Base-by-base conservation (phyloP, 2,888 invertebrate species). In the Opisthograptis luteolata region DNA sequence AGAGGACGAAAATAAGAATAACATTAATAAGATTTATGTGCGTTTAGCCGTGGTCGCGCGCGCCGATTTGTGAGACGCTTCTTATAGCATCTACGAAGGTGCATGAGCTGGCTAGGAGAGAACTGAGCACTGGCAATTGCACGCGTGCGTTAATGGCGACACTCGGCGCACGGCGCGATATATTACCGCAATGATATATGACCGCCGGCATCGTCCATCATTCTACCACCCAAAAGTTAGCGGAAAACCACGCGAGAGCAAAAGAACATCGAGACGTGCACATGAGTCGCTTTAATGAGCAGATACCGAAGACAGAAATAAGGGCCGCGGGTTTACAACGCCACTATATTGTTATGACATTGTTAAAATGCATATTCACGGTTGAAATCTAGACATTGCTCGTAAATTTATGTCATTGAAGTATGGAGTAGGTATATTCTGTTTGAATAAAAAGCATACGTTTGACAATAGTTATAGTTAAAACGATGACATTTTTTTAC, bases 191-290 rank as follows among this genome's bases (percentile, higher is more conserved):
- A 86, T 90, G 89, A 90, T 90, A 88, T 89, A 90, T 83, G 80
- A 73, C 80, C 86, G 81, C 75, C 77, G 81, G 76, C 80, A 75
- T 86, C 89, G 85, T 89, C 70, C 86, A 88, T 89, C 88, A 88
- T 87, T 72, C 87, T 85, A 89, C 89, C 88, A 88, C 89, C 89
- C 89, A 85, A 89, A 89, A 88, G 87, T 89, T 86, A 88, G 87
- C 77, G 79, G 88, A 84, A 88, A 84, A 88, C 73, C 78, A 71
- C 70, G 60, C 57, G 64, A 67, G 75, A 81, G 77, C 79, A 87
- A 88, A 89, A 87, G 69, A 77, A 86, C 74, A 61, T 55, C 62
- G 65, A 15, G 12, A 27, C 67, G 72, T 66, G 70, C 73, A 73
- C 73, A 79, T 76, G 76, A 79, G 67, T 68, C 71, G 79, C 76